Evolutionary conservation across 2,888 invertebrate species (phyloP).

Genomic region (Ophion ventricosus): DNA sequence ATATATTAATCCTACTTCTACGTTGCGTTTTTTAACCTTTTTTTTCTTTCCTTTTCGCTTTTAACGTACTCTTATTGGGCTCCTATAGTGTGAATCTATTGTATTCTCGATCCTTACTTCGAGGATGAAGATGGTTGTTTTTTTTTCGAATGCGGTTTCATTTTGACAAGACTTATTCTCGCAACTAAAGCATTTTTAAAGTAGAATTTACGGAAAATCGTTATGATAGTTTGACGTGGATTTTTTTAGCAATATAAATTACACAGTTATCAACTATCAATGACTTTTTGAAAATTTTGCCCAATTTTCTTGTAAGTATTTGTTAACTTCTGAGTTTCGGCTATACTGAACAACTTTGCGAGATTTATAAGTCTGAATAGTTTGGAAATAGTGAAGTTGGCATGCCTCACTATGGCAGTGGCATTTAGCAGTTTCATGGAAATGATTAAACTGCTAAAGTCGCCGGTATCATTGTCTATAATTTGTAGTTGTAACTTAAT

Average conservation of each 20-base stretch:
- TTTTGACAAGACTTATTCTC: too few species aligned
- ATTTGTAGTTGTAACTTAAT: background rate
- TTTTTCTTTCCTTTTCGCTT: background rate
- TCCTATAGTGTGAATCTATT: too few species aligned
- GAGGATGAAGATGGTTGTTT: too few species aligned
- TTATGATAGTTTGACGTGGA: background rate
- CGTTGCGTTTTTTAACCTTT: background rate
- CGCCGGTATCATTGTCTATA: background rate
- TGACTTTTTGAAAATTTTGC: background rate
- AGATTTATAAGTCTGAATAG: background rate
- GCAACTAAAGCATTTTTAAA: too few species aligned
- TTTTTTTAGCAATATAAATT: background rate
- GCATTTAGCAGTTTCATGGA: too few species aligned
- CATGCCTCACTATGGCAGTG: too few species aligned
- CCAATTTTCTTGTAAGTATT: background rate
- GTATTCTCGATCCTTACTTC: too few species aligned
- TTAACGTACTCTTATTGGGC: background rate
- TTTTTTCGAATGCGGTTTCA: too few species aligned
- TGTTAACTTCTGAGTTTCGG: background rate
- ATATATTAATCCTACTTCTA: background rate
- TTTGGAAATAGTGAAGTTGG: too few species aligned
- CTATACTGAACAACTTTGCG: background rate
- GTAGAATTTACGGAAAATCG: too few species aligned
- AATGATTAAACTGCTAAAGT: background rate
- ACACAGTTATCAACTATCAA: background rate